Evolutionary conservation across 2,113 vertebrate genomes (phyloP).

Genomic region (Callipepla californica): DNA sequence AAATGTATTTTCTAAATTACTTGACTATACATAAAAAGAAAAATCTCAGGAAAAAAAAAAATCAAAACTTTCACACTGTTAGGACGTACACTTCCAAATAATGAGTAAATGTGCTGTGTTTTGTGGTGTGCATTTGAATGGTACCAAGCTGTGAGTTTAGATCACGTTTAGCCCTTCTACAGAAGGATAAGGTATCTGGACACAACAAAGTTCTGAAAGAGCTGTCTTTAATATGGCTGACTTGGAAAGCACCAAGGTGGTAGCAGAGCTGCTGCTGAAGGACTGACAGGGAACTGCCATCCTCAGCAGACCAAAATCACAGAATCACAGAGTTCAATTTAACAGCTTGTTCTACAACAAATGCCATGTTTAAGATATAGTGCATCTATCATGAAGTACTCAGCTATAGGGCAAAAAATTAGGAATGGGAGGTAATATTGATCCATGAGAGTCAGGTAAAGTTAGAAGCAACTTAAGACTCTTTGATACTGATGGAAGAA

Average conservation of each 20-base stretch:
- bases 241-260: slow-evolving; percentile 21
- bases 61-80: background rate
- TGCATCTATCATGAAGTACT: background rate
- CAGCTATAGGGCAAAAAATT: slow-evolving; percentile 14
- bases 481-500: background rate
- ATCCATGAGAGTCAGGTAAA: slow-evolving; percentile 18
- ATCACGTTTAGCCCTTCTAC: background rate
- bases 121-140: background rate
- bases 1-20: background rate
- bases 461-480: background rate
- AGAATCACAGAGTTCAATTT: background rate
- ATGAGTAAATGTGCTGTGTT: background rate
- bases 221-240: slow-evolving; percentile 43
- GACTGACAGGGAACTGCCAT: slow-evolving; percentile 14
- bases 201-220: background rate
- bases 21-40: background rate
- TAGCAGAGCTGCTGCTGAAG: background rate
- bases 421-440: slow-evolving; percentile 16
- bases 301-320: background rate
- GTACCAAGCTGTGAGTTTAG: slow-evolving; percentile 9
- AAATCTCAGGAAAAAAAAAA: background rate
- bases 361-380: background rate
- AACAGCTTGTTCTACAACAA: background rate
- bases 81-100: background rate
- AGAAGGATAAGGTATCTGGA: background rate